Conservation (phyloP, 2,888 invertebrate genomes). For the Polymixis lichenea region DNA sequence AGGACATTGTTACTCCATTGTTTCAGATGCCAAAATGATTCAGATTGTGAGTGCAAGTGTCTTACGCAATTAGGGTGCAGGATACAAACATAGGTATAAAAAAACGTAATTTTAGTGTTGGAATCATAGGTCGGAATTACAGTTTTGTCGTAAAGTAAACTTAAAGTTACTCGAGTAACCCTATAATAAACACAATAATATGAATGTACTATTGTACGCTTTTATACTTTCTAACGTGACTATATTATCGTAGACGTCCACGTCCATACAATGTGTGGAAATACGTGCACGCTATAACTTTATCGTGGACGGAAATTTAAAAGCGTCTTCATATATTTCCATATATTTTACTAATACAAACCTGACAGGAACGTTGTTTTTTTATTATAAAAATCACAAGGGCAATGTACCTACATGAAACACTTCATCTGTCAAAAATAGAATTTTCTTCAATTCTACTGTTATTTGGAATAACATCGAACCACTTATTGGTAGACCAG, state of each 20-base stretch:
- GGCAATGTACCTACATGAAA: not conserved
- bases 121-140: not conserved
- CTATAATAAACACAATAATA: not conserved
- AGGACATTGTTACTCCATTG: too few relatives aligned
- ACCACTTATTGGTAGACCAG: not conserved
- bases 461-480: not conserved
- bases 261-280: not conserved
- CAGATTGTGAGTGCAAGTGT: too few relatives aligned
- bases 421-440: not conserved
- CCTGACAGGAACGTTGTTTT: too few relatives aligned
- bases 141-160: not conserved
- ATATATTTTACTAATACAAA: not conserved
- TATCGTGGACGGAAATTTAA: not conserved
- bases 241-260: not conserved
- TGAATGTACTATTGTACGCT: not conserved
- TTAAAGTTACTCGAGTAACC: not conserved
- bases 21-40: too few relatives aligned
- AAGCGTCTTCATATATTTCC: not conserved
- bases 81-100: not conserved
- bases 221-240: not conserved
- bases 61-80: too few relatives aligned
- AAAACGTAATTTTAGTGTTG: not conserved
- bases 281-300: not conserved
- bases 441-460: not conserved
- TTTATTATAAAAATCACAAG: not conserved